phyloP scores from a whole-genome alignment of 2,113 vertebrate genomes.

The Saimiri boliviensis region DNA sequence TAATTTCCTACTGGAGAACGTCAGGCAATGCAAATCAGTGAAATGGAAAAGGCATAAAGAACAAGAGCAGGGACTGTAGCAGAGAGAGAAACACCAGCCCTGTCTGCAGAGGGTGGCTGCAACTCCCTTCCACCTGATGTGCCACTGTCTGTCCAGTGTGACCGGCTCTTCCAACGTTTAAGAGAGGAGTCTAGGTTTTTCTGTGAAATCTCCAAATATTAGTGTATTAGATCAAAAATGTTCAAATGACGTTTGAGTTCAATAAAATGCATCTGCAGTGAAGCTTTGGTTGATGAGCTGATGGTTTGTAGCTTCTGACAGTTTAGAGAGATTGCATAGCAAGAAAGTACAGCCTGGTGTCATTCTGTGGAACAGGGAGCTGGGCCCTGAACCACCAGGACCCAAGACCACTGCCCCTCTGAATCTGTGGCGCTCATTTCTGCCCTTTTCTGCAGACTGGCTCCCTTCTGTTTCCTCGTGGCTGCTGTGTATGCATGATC shows the following conservation, averaged over 20 bases:
- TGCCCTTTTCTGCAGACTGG: not conserved
- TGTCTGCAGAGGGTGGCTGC: rapidly evolving
- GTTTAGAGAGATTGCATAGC: not conserved
- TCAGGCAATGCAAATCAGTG: not conserved
- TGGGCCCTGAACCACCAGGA: not conserved
- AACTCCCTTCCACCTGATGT: not conserved
- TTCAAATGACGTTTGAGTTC: not conserved
- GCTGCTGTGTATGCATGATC: not conserved
- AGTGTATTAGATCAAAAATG: not conserved
- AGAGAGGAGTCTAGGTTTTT: not conserved
- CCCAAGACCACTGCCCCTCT: not conserved
- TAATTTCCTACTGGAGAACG: not conserved
- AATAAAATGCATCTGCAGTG: not conserved
- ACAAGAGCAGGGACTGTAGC: not conserved
- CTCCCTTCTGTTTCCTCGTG: not conserved
- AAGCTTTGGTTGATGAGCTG: not conserved
- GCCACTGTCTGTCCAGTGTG: not conserved
- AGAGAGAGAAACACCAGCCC: not conserved
- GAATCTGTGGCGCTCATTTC: not conserved
- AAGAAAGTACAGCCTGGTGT: not conserved
- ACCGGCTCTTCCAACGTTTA: not conserved
- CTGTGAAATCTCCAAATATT: not conserved
- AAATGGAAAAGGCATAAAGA: not conserved
- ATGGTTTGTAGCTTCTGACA: not conserved
- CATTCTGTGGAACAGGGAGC: not conserved